Conservation (phyloP, 2,888 invertebrate species). For the Ochropacha duplaris region DNA sequence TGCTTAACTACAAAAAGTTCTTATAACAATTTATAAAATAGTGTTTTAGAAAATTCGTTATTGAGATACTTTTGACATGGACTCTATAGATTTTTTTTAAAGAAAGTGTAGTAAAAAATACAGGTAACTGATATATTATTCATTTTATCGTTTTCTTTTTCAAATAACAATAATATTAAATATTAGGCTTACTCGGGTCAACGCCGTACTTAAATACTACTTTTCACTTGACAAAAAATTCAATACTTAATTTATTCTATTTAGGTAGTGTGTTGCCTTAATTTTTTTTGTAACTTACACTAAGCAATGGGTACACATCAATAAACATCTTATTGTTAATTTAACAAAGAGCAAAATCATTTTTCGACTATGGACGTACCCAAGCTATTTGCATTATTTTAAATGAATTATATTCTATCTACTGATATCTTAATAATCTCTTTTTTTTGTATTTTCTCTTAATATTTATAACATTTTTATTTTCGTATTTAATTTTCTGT, state of each 20-base stretch:
- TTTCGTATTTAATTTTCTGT: background rate
- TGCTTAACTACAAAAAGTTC: background rate
- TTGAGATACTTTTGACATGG: background rate
- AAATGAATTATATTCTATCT: conserved; percentile 1
- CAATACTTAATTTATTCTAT: background rate
- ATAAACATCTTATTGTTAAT: background rate
- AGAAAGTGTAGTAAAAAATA: too few species aligned
- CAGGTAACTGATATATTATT: too few species aligned
- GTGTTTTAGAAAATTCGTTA: background rate
- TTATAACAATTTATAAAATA: background rate
- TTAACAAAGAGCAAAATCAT: background rate
- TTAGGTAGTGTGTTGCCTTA: background rate
- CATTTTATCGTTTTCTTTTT: too few species aligned
- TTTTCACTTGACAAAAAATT: background rate
- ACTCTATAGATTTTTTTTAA: too few species aligned
- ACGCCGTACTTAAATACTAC: too few species aligned
- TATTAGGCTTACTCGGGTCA: too few species aligned
- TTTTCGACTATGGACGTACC: background rate
- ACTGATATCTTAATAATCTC: conserved; percentile 2
- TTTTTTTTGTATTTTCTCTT: background rate
- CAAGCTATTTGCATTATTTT: background rate
- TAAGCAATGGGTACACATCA: conserved; percentile 6
- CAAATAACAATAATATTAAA: too few species aligned
- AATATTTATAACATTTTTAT: background rate
- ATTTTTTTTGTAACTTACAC: background rate